Base-by-base conservation (phyloP, 1,140 invertebrate species). In the Oryzaephilus surinamensis region DNA sequence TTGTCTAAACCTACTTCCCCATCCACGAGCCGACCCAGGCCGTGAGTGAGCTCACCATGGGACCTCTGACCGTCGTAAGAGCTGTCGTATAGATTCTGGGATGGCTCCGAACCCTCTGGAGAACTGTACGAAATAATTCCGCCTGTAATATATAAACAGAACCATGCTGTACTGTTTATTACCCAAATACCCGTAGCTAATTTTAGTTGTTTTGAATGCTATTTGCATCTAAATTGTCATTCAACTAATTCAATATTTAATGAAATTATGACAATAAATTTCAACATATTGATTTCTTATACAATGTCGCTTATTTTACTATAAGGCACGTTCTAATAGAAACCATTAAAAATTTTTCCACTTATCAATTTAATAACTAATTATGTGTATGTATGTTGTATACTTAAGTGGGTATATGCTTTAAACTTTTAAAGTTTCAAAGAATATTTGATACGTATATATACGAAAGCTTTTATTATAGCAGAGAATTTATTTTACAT, bases 11-110 rank as follows among this genome's bases (percentile, higher is more conserved):
- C 81, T 37, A 67, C 63, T 49, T 76, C 71, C 4, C 81, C 81
- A 60, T 87, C 83, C 24, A 74, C 73, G 23, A 87, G 65, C 38
- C 76, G 70, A 6, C 83, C 84, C 2, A 87, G 57, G 10, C 83
- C 83, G 19, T 65, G 69, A 14, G 57, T 57, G 30, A 73, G 46
- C 21, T 59, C 47, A 14, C 69, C 68, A 26, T 73, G 57, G 28
- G 60, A 50, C 45, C 62, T 61, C 23, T 58, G 55, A 13, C 84
- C 83, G 57, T 88, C 84, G 61, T 86, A 88, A 4, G 73, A 76
- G 32, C 69, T 70, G 60, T 88, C 84, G 46, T 67, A 72, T 13
- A 85, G 67, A 31, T 71, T 67, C 18, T 58, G 57, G 52, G 43
- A 69, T 51, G 55, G 69, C 62, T 55, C 69, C 45, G 48, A 73